phyloP scores from a whole-genome alignment of 2,888 invertebrate species.

The Pheosia tremula region DNA sequence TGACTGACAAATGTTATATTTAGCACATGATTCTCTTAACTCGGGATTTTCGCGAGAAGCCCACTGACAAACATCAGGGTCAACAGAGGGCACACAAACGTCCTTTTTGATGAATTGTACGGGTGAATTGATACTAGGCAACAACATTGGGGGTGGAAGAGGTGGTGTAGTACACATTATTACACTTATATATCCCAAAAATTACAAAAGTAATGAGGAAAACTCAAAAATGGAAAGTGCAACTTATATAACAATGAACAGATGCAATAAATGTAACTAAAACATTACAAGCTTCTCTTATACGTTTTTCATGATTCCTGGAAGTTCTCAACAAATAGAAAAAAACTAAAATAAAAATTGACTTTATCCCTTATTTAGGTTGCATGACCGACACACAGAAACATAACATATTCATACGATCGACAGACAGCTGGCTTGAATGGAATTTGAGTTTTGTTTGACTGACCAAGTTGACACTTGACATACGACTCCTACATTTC shows the following conservation, averaged over 20 bases:
- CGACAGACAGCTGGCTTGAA: no score
- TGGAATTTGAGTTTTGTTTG: no score
- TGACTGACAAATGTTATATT: constrained; percentile 79
- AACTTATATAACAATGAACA: constrained; percentile 29
- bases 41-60: constrained; percentile 79
- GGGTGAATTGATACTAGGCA: constrained; percentile 28
- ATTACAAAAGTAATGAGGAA: background rate
- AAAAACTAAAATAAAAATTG: no score
- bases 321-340: background rate
- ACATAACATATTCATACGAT: no score
- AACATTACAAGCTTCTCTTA: background rate
- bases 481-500: no score
- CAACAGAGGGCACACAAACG: constrained; percentile 24
- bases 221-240: background rate
- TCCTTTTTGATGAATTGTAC: constrained; percentile 22
- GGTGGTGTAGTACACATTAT: constrained; percentile 71
- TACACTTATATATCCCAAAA: background rate
- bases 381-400: no score
- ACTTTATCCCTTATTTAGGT: no score
- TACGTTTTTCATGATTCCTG: background rate
- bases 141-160: constrained; percentile 52
- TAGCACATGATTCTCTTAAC: constrained; percentile 83
- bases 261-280: background rate
- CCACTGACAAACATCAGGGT: constrained; percentile 82
- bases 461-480: no score